Conservation (phyloP, 37 sponge, comb jelly and placozoan species). For the Ephydatia muelleri region DNA sequence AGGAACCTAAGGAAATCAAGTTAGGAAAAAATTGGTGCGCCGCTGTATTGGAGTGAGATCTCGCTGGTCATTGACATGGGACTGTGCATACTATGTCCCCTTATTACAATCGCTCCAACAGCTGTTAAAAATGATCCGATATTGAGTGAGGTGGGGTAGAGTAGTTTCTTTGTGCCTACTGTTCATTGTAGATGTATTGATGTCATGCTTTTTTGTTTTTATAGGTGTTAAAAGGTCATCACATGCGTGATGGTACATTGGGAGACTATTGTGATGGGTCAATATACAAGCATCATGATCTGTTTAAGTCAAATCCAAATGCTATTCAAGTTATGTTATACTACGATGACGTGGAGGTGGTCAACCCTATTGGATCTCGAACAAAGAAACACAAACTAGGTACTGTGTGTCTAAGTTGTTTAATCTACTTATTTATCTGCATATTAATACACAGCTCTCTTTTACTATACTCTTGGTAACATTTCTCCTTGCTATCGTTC, state of each 20-base stretch:
- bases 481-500: constrained; percentile 35
- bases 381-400: constrained; percentile 29
- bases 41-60: too few species aligned
- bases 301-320: background rate
- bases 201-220: background rate
- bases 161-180: background rate
- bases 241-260: background rate
- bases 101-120: constrained; percentile 24
- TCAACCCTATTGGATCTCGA: constrained; percentile 26
- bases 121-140: constrained; percentile 11
- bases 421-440: background rate
- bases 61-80: background rate
- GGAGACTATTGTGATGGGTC: constrained; percentile 10
- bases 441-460: constrained; percentile 23
- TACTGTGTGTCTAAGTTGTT: background rate
- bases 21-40: too few species aligned
- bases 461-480: constrained; percentile 42
- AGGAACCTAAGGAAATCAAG: too few species aligned
- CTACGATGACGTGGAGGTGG: constrained; percentile 19
- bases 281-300: background rate
- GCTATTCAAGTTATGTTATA: background rate
- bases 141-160: background rate
- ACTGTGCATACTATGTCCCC: constrained; percentile 28
- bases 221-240: constrained; percentile 25
- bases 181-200: background rate